Evolutionary conservation across 2,797 vertebrate genomes (phyloP).

Genomic region (Lepus townsendii): DNA sequence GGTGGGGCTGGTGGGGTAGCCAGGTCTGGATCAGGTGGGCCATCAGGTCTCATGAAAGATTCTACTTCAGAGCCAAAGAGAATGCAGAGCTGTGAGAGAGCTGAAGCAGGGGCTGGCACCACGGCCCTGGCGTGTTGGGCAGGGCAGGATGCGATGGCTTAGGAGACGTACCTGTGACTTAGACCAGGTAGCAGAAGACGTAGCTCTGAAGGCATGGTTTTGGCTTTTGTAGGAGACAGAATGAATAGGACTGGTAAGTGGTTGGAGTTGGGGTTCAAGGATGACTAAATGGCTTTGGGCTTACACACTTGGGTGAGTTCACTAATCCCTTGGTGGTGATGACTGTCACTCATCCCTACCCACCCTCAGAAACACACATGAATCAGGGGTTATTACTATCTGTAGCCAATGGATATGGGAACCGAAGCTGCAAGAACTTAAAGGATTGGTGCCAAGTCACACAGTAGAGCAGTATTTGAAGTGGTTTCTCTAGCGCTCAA

Average conservation of each 20-base stretch:
- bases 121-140: fast-evolving
- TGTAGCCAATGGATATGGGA: neutral
- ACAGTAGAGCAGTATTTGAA: neutral
- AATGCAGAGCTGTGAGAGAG: neutral
- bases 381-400: neutral
- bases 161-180: neutral
- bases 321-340: too few relatives aligned
- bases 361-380: neutral
- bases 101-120: too few relatives aligned
- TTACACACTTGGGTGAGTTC: fast-evolving
- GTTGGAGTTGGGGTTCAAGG: neutral
- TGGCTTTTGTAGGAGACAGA: neutral
- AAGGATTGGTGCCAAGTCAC: neutral
- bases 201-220: neutral
- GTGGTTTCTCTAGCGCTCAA: neutral
- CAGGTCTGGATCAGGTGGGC: neutral
- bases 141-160: neutral
- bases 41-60: neutral
- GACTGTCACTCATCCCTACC: neutral
- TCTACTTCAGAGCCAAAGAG: neutral
- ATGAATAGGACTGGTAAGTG: neutral
- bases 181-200: neutral
- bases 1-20: neutral
- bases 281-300: neutral
- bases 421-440: neutral